Percentiles rank a stretch among this genome's conserved stretches.
phyloP scores from a whole-genome alignment of 2,888 invertebrate species.

The Eilema griseolum region DNA sequence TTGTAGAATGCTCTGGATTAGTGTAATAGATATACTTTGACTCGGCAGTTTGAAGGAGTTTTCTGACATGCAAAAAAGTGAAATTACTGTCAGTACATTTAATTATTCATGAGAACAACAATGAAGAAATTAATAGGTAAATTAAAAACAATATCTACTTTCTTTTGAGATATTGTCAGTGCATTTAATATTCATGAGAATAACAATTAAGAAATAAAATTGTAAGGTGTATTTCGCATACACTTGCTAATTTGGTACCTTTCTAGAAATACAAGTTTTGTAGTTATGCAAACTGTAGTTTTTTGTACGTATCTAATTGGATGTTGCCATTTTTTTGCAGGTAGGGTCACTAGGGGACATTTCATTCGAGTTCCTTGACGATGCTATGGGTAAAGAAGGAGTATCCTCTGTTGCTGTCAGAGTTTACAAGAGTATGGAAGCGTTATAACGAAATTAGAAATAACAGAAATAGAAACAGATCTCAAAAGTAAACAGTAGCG shows the following conservation, averaged over 20 bases:
- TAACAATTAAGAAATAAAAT: not conserved
- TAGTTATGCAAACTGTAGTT: not conserved
- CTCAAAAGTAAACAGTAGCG: constrained; percentile 1
- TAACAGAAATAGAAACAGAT: not conserved
- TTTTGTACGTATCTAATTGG: not conserved
- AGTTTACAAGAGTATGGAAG: not conserved
- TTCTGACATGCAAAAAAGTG: too few species aligned
- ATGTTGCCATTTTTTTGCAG: not conserved
- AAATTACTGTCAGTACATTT: not conserved
- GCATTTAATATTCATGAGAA: not conserved
- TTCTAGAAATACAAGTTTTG: not conserved
- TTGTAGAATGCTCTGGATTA: not conserved
- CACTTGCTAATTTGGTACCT: not conserved
- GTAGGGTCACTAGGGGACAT: not conserved
- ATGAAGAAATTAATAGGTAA: too few species aligned
- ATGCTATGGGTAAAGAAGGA: not conserved
- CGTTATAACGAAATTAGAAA: not conserved
- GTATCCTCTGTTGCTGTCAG: not conserved
- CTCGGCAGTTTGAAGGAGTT: too few species aligned
- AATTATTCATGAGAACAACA: too few species aligned
- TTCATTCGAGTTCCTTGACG: not conserved
- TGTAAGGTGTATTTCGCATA: not conserved
- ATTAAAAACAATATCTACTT: too few species aligned
- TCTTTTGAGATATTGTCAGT: too few species aligned
- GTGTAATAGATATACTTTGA: not conserved